These are phyloP conservation scores for Falco berigora DNA, from an alignment of 2,797 vertebrate species.

Conservation along the genomic window DNA sequence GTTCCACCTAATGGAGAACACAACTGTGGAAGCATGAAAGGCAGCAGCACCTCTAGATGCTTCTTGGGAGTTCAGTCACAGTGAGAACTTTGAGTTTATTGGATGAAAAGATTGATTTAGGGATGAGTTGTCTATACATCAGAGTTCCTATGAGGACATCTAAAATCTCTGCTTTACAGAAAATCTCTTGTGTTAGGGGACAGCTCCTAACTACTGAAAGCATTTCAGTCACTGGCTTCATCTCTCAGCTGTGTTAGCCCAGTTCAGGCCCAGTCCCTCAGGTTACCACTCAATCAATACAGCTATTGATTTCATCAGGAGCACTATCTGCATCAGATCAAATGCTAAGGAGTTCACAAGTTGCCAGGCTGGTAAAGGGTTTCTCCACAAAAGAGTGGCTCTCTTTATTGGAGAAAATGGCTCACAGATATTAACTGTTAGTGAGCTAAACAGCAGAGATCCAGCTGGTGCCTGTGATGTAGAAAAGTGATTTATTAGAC, in stretches of 20 bases:
- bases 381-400: background rate
- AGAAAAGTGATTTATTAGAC: background rate
- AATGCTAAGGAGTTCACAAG: conserved; percentile 9
- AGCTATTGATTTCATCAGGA: conserved; percentile 32
- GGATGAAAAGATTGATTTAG: background rate
- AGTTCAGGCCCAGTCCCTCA: background rate
- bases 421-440: background rate
- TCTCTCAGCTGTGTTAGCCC: background rate
- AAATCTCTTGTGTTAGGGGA: conserved; percentile 1
- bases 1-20: background rate
- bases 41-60: background rate
- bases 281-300: conserved; percentile 10
- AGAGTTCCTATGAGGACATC: background rate
- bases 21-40: background rate
- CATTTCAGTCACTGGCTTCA: conserved; percentile 16
- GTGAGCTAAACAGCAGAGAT: background rate
- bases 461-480: background rate
- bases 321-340: conserved; percentile 12
- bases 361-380: conserved; percentile 16
- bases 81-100: background rate
- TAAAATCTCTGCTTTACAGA: background rate
- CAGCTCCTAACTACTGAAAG: background rate
- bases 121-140: background rate
- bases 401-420: background rate
- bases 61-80: background rate